Base-by-base conservation (phyloP, 2,113 vertebrate species). In the Salvelinus sp. region DNA sequence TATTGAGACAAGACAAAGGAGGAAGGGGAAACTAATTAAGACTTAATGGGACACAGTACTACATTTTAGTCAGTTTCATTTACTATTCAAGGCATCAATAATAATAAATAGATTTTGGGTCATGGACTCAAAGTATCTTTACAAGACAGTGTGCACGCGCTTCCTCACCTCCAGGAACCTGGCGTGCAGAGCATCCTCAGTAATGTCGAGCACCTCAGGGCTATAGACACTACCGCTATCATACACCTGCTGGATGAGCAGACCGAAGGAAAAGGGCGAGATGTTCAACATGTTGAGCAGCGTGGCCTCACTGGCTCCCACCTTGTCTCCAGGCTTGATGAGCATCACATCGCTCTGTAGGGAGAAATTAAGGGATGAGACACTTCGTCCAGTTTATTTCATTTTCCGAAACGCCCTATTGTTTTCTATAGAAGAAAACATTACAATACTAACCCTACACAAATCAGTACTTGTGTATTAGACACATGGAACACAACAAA, bases 241-340 rank as follows among this genome's bases (percentile, higher is more conserved):
- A 71, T 98, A 99, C 77, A 99, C 98, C 88, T 99, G 97, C 92
- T 97, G 97, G 87, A 99, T 99, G 90, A 95, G 92, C 81, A 99
- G 82, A 78, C 98, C 98, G 0, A 93, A 99, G 85, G 97, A 98
- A 93, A 99, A 99, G 0, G 98, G 97, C 0, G 97, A 99, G 94
- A 99, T 99, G 91, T 98, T 99, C 89, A 99, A 81, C 98, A 99
- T 99, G 95, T 98, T 99, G 85, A 98, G 93, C 81, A 99, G 89
- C 0, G 97, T 99, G 89, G 97, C 98, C 90, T 99, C 97, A 0
- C 98, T 99, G 94, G 98, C 98, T 71, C 98, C 98, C 82, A 99
- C 98, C 90, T 98, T 99, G 91, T 99, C 97, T 67, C 96, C 95
- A 0, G 93, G 94, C 85, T 94, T 99, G 75, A 99, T 98, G 83